These are phyloP conservation scores for Brachyhypopomus gauderio DNA, from an alignment of 2,113 vertebrate genomes.

Conservation along the genomic window DNA sequence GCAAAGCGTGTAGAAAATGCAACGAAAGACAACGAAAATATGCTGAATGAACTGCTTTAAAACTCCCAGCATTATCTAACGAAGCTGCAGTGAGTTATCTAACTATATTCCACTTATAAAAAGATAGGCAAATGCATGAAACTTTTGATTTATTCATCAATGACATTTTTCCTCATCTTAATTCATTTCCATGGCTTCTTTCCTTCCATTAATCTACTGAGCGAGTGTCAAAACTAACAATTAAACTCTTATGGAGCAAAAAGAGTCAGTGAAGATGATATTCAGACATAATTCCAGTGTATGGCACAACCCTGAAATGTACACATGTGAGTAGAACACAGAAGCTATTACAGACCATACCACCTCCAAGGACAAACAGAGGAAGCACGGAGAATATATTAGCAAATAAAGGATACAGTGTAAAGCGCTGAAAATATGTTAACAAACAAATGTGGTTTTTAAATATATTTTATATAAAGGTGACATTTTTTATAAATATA, in stretches of 20 bases:
- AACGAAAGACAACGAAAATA: background rate
- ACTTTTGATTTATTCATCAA: slow-evolving; percentile 73
- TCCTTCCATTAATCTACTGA: slow-evolving; percentile 65
- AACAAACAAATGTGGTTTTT: background rate
- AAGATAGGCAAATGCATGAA: slow-evolving; percentile 71
- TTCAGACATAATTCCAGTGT: slow-evolving; percentile 60
- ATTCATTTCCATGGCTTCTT: slow-evolving; percentile 66
- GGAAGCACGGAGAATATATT: background rate
- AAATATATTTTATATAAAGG: no score
- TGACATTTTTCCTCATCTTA: slow-evolving; percentile 52
- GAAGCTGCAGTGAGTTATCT: background rate
- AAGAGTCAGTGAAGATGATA: slow-evolving; percentile 73
- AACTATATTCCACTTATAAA: slow-evolving; percentile 44
- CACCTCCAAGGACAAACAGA: background rate
- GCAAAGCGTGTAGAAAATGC: background rate
- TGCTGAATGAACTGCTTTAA: background rate
- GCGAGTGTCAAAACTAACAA: slow-evolving; percentile 73
- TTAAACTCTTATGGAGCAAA: slow-evolving; percentile 76
- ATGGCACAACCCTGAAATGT: slow-evolving; percentile 61
- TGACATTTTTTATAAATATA: no score
- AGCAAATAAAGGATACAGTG: background rate
- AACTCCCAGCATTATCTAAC: background rate
- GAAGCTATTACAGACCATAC: background rate
- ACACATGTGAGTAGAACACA: background rate
- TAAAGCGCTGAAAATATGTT: background rate